phyloP scores from a whole-genome alignment of 2,888 invertebrate species.

The Clostera curtula region DNA sequence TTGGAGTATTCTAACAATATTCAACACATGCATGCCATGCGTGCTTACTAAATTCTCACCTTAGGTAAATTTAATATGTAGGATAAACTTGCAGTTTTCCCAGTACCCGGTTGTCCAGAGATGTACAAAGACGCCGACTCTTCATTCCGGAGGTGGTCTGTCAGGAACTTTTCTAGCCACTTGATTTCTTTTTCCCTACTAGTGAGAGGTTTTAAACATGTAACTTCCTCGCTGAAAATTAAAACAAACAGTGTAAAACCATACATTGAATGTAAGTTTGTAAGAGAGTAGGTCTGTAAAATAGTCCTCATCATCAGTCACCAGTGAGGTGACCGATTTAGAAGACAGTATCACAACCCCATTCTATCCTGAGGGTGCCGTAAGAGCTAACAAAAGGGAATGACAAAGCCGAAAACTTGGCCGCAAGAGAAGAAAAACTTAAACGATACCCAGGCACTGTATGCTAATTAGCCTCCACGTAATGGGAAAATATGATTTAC shows the following conservation, averaged over 20 bases:
- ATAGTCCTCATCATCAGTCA: no score
- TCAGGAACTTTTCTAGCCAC: slow-evolving; percentile 80
- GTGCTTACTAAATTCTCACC: slow-evolving; percentile 44
- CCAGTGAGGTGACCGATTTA: no score
- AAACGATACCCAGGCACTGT: no score
- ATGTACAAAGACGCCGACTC: slow-evolving; percentile 91
- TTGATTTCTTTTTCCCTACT: slow-evolving; percentile 88
- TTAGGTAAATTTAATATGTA: slow-evolving; percentile 80
- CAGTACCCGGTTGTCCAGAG: slow-evolving; percentile 98
- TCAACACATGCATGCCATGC: background rate
- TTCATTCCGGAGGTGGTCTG: slow-evolving; percentile 76
- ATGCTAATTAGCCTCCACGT: no score
- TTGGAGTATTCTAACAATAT: no score
- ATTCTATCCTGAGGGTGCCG: no score
- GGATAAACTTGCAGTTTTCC: slow-evolving; percentile 92
- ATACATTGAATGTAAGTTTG: background rate
- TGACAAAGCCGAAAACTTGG: no score
- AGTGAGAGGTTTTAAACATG: slow-evolving; percentile 63
- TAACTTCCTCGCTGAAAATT: slow-evolving; percentile 18
- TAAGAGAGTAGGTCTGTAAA: no score
- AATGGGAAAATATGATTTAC: no score
- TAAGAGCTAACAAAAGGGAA: no score
- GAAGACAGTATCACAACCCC: no score
- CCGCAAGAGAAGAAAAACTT: no score
- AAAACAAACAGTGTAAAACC: background rate